phyloP scores from a whole-genome alignment of 2,888 invertebrate genomes.

The Mimumesa dahlbomi region DNA sequence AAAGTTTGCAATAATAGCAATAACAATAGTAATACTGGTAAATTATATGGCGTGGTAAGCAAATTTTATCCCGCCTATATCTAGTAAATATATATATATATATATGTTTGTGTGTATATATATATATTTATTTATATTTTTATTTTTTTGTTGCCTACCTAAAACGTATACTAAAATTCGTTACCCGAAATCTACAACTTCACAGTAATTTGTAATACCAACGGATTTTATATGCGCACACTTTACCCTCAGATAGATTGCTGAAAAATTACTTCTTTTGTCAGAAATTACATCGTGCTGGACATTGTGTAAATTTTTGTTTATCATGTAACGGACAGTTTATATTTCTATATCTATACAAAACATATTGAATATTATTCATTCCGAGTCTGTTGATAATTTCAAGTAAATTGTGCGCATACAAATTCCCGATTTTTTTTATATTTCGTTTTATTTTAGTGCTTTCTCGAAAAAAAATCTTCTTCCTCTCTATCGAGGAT shows the following conservation, averaged over 20 bases:
- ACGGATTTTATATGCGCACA: constrained; percentile 33
- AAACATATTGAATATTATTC: constrained; percentile 28
- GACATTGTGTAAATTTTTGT: constrained; percentile 32
- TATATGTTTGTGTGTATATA: constrained; percentile 9
- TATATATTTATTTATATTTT: constrained; percentile 11
- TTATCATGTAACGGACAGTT: constrained; percentile 53
- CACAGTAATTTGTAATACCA: constrained; percentile 43
- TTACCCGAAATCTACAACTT: constrained; percentile 54
- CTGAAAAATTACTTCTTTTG: constrained; percentile 19
- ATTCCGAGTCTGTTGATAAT: constrained; percentile 22
- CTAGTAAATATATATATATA: constrained; percentile 13
- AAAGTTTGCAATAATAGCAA: constrained; percentile 64
- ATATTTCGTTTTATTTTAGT: constrained; percentile 35
- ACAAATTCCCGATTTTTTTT: constrained; percentile 38
- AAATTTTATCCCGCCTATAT: constrained; percentile 66
- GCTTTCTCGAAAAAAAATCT: constrained; percentile 35
- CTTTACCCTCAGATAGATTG: constrained; percentile 19
- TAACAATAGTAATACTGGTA: constrained; percentile 79
- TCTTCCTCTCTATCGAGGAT: constrained; percentile 22
- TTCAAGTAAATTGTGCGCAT: constrained; percentile 51
- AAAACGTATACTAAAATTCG: constrained; percentile 64
- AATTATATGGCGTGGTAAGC: constrained; percentile 78
- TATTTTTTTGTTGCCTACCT: constrained; percentile 56
- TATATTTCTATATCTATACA: neutral
- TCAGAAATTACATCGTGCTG: constrained; percentile 36